phyloP scores from a whole-genome alignment of 2,113 vertebrate species.

The Anoplopoma fimbria region DNA sequence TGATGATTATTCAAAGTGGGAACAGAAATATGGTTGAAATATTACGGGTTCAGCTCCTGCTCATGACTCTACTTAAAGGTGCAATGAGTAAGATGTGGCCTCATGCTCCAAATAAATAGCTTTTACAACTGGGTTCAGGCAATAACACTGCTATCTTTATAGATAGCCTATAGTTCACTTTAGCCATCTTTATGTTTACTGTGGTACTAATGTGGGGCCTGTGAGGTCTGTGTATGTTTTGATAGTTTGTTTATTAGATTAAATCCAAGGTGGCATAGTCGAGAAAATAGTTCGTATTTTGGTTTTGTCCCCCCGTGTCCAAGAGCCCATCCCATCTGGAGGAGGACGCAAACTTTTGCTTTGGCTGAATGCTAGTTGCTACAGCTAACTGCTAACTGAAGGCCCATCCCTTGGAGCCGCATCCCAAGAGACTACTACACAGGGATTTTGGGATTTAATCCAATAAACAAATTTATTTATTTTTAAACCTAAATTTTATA shows the following conservation, averaged over 20 bases:
- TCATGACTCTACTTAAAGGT: not conserved
- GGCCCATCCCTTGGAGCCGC: too few relatives aligned
- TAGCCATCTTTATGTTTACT: not conserved
- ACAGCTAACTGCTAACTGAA: too few relatives aligned
- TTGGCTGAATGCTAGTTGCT: too few relatives aligned
- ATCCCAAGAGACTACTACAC: too few relatives aligned
- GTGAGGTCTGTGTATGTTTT: not conserved
- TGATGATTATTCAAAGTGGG: conserved; percentile 9
- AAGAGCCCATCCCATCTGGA: too few relatives aligned
- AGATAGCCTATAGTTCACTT: too few relatives aligned
- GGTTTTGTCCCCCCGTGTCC: too few relatives aligned
- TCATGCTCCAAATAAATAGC: not conserved
- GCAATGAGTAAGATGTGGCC: not conserved
- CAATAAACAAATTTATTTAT: too few relatives aligned
- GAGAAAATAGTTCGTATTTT: not conserved
- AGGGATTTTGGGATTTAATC: too few relatives aligned
- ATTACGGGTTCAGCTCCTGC: not conserved
- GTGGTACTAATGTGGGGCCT: not conserved
- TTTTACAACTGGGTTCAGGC: not conserved
- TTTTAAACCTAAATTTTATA: too few relatives aligned
- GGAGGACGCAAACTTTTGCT: too few relatives aligned
- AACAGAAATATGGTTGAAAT: not conserved
- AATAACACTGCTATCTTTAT: not conserved
- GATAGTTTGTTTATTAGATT: not conserved
- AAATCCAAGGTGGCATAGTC: not conserved